Evolutionary conservation across 2,113 vertebrate genomes (phyloP).

Genomic region (Microcebus griseorufus): DNA sequence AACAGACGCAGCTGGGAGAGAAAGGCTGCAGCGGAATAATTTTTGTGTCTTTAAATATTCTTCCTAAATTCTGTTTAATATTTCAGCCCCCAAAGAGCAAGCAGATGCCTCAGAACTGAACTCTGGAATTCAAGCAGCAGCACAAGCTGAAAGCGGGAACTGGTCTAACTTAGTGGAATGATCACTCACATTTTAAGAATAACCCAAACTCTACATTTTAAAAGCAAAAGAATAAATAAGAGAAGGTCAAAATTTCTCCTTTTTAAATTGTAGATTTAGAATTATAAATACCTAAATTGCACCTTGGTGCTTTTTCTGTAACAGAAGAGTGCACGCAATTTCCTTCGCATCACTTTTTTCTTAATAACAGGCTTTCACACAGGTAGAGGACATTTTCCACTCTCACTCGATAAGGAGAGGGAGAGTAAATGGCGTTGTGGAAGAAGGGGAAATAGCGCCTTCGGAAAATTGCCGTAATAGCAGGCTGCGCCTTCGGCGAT

Average conservation of each 20-base stretch:
- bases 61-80: not conserved
- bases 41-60: too few species aligned
- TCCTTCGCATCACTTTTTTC: not conserved
- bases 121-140: accelerated
- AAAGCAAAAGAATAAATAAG: not conserved
- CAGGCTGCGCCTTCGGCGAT: not conserved
- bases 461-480: not conserved
- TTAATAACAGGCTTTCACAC: not conserved
- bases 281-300: not conserved
- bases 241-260: not conserved
- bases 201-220: too few species aligned
- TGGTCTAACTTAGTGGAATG: accelerated
- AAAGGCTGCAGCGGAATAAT: not conserved
- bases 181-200: not conserved
- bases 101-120: not conserved
- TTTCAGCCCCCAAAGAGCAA: not conserved
- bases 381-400: too few species aligned
- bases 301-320: not conserved
- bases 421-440: not conserved
- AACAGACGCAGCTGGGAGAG: too few species aligned
- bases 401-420: not conserved
- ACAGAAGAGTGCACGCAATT: not conserved
- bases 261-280: not conserved
- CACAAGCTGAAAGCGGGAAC: too few species aligned
- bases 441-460: not conserved